Conservation (phyloP, 2,888 invertebrate species). For the Agonopterix heracliana region DNA sequence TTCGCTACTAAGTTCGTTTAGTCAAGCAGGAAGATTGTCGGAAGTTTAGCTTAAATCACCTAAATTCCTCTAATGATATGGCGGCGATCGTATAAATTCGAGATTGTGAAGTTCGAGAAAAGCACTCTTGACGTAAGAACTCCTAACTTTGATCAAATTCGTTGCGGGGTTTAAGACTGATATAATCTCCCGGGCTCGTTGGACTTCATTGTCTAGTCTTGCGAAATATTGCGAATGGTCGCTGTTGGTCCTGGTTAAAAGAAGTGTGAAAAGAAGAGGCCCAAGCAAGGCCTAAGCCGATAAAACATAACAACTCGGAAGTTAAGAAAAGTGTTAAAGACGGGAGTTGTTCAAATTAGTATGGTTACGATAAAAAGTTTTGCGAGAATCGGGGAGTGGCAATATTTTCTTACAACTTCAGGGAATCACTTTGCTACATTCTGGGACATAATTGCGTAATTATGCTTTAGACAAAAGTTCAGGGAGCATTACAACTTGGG, state of each 20-base stretch:
- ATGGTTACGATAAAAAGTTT: slow-evolving; percentile 32
- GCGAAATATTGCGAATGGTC: too few species aligned
- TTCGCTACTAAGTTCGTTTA: background rate
- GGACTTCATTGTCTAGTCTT: too few species aligned
- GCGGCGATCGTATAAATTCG: slow-evolving; percentile 47
- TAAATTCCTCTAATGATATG: slow-evolving; percentile 49
- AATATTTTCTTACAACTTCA: slow-evolving; percentile 23
- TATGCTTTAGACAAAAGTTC: slow-evolving; percentile 29
- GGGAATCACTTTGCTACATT: slow-evolving; percentile 18
- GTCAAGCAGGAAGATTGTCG: slow-evolving; percentile 27
- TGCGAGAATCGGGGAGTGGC: slow-evolving; percentile 11
- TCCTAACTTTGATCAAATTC: too few species aligned
- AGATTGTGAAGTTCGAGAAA: slow-evolving; percentile 24
- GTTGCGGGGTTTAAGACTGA: too few species aligned
- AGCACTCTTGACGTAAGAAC: slow-evolving; percentile 2
- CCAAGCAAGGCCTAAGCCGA: background rate
- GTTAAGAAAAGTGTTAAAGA: background rate
- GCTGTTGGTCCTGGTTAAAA: too few species aligned
- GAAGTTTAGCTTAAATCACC: slow-evolving; percentile 31
- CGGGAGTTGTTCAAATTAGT: slow-evolving; percentile 18
- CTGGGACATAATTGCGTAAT: slow-evolving; percentile 29
- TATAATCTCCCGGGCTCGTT: too few species aligned
- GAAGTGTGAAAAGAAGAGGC: too few species aligned
- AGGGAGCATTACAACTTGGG: slow-evolving; percentile 2
- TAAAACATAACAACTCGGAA: background rate